Conservation (phyloP, 1,140 invertebrate genomes). For the Asobara japonica region DNA sequence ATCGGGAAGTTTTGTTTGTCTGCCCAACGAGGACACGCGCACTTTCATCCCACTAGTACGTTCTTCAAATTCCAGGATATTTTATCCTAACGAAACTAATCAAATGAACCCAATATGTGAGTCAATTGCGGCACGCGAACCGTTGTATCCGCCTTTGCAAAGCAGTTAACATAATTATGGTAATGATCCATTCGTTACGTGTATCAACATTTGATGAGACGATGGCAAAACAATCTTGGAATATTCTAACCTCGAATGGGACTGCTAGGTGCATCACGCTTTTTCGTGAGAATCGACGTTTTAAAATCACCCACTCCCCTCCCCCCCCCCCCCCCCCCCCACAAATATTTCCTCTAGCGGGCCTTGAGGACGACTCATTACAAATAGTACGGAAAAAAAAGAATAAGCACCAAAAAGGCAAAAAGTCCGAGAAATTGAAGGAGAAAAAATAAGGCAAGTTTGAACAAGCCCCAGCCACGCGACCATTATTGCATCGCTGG, state of each 20-base stretch:
- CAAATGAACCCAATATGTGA: conserved; percentile 17
- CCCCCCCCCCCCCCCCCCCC: neutral
- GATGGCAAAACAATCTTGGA: conserved; percentile 21
- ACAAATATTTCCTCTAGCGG: neutral
- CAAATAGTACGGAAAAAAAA: neutral
- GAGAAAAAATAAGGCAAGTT: conserved; percentile 28
- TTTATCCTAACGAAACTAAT: conserved; percentile 20
- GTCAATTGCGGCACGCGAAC: conserved; percentile 37
- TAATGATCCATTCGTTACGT: conserved; percentile 43
- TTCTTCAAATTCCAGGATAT: conserved; percentile 1
- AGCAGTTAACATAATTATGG: conserved; percentile 42
- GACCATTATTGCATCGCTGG: conserved; percentile 39
- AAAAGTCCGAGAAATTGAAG: conserved; percentile 13
- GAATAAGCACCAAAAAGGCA: neutral
- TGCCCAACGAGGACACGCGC: neutral
- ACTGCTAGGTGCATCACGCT: conserved; percentile 24
- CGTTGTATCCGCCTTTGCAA: conserved; percentile 35
- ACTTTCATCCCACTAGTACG: neutral
- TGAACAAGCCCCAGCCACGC: conserved; percentile 41
- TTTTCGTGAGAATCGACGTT: conserved; percentile 44
- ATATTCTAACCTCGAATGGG: conserved; percentile 13
- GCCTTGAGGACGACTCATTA: conserved; percentile 19
- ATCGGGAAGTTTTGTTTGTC: no score
- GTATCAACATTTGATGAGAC: neutral
- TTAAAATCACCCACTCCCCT: conserved; percentile 29